A percentile compares a stretch with the other conserved stretches of the same genome.
Conservation (phyloP, 2,888 invertebrate species). For the Terebella lapidaria region DNA sequence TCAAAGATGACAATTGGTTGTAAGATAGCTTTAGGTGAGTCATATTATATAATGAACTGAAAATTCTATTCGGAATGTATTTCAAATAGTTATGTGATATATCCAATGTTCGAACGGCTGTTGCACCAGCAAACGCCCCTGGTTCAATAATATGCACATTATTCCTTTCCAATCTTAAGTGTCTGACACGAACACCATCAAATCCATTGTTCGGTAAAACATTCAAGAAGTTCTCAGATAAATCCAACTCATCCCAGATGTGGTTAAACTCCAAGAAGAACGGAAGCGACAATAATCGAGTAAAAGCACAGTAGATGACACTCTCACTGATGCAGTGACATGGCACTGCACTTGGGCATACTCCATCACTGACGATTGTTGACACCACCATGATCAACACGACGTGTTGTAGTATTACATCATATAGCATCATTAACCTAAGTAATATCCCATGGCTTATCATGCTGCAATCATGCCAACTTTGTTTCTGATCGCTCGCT, state of each 20-base stretch:
- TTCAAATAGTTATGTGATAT: not conserved
- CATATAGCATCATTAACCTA: no score
- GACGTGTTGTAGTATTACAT: no score
- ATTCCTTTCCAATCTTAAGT: not conserved
- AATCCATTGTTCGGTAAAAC: not conserved
- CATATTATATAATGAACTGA: not conserved
- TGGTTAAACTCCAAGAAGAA: not conserved
- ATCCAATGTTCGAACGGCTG: not conserved
- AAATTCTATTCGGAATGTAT: not conserved
- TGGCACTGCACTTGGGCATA: not conserved
- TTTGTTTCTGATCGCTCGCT: no score
- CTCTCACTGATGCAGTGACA: not conserved
- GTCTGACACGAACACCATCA: not conserved
- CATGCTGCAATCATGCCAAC: no score
- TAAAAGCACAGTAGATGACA: not conserved
- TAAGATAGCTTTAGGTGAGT: not conserved
- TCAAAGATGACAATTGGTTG: not conserved
- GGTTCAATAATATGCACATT: not conserved
- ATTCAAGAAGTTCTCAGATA: not conserved
- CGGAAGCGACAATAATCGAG: not conserved
- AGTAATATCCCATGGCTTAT: no score
- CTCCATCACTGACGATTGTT: no score
- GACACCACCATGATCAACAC: no score
- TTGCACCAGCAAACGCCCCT: not conserved
- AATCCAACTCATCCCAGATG: not conserved